These are phyloP conservation scores for Acleris literana DNA, from an alignment of 2,888 invertebrate genomes.

Conservation along the genomic window DNA sequence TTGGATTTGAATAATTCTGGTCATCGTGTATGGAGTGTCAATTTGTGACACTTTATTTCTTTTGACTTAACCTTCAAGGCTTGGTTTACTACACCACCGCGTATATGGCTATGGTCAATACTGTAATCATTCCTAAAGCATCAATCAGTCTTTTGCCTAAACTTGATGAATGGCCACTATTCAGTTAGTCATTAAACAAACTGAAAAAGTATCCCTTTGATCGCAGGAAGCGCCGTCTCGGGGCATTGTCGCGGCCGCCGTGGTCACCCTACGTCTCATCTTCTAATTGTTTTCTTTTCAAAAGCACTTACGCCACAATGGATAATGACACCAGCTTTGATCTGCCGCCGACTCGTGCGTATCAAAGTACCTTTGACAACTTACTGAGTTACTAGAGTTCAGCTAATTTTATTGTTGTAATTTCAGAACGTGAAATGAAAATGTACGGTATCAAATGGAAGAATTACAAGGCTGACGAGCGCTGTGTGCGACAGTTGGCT, in stretches of 20 bases:
- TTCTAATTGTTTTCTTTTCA: conserved; percentile 79
- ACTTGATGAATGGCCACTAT: conserved; percentile 27
- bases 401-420: conserved; percentile 34
- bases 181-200: conserved; percentile 46
- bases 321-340: conserved; percentile 74
- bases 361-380: conserved; percentile 43
- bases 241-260: conserved; percentile 60
- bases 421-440: conserved; percentile 73
- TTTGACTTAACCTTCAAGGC: too few relatives aligned
- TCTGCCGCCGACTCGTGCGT: conserved; percentile 57
- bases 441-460: conserved; percentile 72
- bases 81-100: too few relatives aligned
- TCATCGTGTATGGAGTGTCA: too few relatives aligned
- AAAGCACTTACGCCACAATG: conserved; percentile 71
- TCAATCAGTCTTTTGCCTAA: conserved; percentile 1
- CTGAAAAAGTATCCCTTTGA: conserved; percentile 59
- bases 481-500: conserved; percentile 65
- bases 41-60: too few relatives aligned
- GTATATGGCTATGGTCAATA: too few relatives aligned
- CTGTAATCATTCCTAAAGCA: background rate
- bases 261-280: conserved; percentile 68
- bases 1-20: too few relatives aligned
- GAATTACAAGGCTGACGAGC: conserved; percentile 67
- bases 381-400: conserved; percentile 13
- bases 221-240: conserved; percentile 72